A percentile compares a stretch with the other conserved stretches of the same genome.
Conservation (phyloP, 2,888 invertebrate species). For the Dorcus hopei region DNA sequence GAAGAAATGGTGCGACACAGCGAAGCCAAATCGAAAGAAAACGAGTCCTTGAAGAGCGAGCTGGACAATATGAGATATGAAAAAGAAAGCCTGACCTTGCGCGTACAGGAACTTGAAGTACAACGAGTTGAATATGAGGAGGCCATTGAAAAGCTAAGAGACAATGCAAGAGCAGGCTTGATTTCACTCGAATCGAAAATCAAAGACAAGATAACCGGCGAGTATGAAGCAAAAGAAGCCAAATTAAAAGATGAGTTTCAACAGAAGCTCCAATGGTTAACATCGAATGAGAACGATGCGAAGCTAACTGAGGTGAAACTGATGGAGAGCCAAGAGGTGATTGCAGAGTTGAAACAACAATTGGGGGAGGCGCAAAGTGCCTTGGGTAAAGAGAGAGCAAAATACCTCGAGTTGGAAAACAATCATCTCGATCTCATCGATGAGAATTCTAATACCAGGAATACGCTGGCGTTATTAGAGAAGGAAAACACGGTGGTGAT, state of each 20-base stretch:
- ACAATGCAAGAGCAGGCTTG: slow-evolving; percentile 44
- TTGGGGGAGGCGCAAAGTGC: slow-evolving; percentile 39
- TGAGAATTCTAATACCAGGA: slow-evolving; percentile 42
- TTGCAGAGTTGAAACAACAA: slow-evolving; percentile 34
- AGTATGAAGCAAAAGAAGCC: slow-evolving; percentile 32
- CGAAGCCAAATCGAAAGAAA: slow-evolving; percentile 5
- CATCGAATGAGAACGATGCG: slow-evolving; percentile 26
- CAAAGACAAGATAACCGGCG: slow-evolving; percentile 30
- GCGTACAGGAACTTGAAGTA: slow-evolving; percentile 32
- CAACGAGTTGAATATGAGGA: slow-evolving; percentile 51
- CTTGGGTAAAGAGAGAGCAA: slow-evolving; percentile 19
- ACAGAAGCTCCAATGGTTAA: slow-evolving; percentile 33
- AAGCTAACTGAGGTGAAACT: slow-evolving; percentile 52
- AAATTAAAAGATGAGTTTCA: slow-evolving; percentile 34
- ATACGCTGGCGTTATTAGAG: slow-evolving; percentile 41
- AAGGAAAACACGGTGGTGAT: slow-evolving; percentile 14
- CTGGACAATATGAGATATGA: background rate
- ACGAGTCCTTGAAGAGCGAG: slow-evolving; percentile 2
- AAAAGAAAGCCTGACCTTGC: background rate
- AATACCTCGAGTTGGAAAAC: slow-evolving; percentile 36
- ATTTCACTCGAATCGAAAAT: slow-evolving; percentile 40
- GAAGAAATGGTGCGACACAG: background rate
- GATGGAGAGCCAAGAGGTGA: slow-evolving; percentile 51
- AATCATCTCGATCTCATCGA: slow-evolving; percentile 42
- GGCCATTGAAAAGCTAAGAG: slow-evolving; percentile 51